These are phyloP conservation scores for Celastrina argiolus DNA, from an alignment of 2,888 invertebrate genomes.

Conservation along the genomic window DNA sequence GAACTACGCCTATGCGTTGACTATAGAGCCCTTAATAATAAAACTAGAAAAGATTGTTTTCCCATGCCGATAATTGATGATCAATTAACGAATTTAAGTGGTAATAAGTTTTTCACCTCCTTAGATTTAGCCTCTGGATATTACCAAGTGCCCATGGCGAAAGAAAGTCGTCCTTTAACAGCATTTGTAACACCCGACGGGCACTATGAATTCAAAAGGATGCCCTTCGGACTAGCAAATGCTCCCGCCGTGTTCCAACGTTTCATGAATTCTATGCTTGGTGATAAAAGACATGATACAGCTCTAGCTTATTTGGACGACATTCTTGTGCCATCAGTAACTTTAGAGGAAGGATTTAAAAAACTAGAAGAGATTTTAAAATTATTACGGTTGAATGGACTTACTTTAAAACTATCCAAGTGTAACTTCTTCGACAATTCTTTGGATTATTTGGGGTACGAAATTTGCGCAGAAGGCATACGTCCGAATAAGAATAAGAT, in stretches of 20 bases:
- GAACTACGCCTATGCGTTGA: too few species aligned
- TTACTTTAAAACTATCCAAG: too few species aligned
- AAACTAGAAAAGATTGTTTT: background rate
- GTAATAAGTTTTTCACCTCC: background rate
- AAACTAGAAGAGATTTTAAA: background rate
- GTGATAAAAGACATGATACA: background rate
- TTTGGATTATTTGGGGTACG: too few species aligned
- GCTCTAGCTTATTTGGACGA: background rate
- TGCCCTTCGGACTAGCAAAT: background rate
- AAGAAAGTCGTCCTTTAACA: too few species aligned
- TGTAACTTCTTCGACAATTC: too few species aligned
- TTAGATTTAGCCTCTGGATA: background rate
- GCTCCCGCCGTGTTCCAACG: background rate
- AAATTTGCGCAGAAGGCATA: too few species aligned
- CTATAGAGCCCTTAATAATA: constrained; percentile 8
- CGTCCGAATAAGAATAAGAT: too few species aligned
- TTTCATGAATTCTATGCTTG: background rate
- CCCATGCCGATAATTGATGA: background rate
- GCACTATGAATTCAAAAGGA: constrained; percentile 10
- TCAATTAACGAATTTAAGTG: background rate
- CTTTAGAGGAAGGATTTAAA: background rate
- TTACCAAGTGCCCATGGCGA: too few species aligned
- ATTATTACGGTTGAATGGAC: background rate
- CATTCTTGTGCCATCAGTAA: background rate
- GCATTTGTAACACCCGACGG: too few species aligned